Conservation (phyloP, 2,797 vertebrate species). For the Hippopotamyrus pictus region DNA sequence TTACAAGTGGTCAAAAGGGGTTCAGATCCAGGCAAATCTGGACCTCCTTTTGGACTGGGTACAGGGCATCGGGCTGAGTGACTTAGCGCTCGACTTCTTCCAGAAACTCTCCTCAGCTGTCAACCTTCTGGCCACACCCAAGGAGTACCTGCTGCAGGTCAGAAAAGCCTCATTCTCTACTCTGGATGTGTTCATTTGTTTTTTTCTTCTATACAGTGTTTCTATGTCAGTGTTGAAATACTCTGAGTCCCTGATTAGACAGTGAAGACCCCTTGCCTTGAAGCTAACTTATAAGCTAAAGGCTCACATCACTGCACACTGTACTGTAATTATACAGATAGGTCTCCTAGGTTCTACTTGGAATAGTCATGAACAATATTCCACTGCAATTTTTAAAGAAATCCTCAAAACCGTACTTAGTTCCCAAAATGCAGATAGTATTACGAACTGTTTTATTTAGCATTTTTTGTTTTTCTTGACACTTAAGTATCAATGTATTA, state of each 20-base stretch:
- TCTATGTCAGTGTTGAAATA: background rate
- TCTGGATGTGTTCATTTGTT: background rate
- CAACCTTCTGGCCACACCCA: slow-evolving; percentile 65
- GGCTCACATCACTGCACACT: background rate
- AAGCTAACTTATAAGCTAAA: background rate
- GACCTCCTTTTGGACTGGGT: slow-evolving; percentile 70
- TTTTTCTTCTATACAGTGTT: background rate
- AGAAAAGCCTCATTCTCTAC: background rate
- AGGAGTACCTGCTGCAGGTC: slow-evolving; percentile 66
- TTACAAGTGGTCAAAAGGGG: slow-evolving; percentile 68
- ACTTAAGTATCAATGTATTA: background rate
- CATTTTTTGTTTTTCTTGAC: background rate
- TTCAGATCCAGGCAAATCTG: slow-evolving; percentile 63
- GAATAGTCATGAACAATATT: background rate
- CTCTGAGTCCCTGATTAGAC: background rate
- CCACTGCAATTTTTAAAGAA: background rate
- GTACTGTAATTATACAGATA: background rate
- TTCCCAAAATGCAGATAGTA: background rate
- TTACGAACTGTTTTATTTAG: background rate
- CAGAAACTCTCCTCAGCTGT: slow-evolving; percentile 63
- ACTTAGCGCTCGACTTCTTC: slow-evolving; percentile 57
- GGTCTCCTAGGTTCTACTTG: no score
- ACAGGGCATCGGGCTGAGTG: slow-evolving; percentile 55
- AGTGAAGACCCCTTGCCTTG: background rate
- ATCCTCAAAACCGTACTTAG: background rate